These are phyloP conservation scores for Glaucomys volans DNA, from an alignment of 2,113 vertebrate species.

Conservation along the genomic window DNA sequence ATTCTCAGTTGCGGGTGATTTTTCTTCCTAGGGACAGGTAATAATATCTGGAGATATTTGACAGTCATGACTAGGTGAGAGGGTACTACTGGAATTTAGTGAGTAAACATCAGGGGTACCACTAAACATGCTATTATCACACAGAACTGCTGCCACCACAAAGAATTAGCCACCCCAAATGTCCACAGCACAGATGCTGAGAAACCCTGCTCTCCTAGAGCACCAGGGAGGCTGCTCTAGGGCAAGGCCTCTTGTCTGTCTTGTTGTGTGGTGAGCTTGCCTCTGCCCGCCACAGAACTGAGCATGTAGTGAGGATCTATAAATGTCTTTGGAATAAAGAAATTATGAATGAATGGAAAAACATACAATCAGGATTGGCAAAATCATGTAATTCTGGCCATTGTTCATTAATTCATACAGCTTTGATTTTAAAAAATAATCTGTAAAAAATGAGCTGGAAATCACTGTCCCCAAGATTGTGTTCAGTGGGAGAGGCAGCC, in stretches of 20 bases:
- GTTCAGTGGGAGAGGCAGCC: rapidly evolving
- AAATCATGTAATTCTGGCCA: background rate
- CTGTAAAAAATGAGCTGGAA: background rate
- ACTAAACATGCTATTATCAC: rapidly evolving
- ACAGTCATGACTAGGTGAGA: background rate
- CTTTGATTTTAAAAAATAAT: background rate
- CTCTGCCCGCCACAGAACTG: background rate
- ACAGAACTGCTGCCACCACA: background rate
- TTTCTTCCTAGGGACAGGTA: background rate
- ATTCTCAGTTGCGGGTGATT: background rate
- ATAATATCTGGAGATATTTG: background rate
- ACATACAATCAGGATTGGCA: background rate
- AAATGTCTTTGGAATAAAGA: background rate
- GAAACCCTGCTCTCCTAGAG: background rate
- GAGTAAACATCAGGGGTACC: background rate
- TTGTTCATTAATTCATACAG: background rate
- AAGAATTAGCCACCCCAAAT: background rate
- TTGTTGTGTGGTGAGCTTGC: background rate
- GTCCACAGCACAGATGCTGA: background rate
- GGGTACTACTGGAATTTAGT: background rate
- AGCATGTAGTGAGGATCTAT: background rate
- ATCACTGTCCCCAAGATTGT: background rate
- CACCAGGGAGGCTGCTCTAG: background rate
- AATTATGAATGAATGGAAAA: background rate
- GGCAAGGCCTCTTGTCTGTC: background rate